Evolutionary conservation across 2,797 vertebrate species (phyloP), one percentile per base, ranked within the genome.

Genomic region (Acridotheres tristis): DNA sequence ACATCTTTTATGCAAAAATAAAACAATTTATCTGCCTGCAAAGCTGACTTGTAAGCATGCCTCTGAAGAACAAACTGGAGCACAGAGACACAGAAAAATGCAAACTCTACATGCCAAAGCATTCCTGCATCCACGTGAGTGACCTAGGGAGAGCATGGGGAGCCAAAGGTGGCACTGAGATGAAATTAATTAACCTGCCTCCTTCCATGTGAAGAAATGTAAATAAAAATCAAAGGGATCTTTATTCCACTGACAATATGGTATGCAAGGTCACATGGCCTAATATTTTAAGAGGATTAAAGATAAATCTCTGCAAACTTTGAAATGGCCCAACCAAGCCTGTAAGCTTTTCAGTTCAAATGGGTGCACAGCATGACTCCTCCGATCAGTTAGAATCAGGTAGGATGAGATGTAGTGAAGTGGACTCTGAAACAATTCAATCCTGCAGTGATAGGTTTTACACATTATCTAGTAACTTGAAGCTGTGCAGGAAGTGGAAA

Each of bases 231-330:
- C 78, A 88, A 96, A 95, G 89, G 88, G 67, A 89, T 92, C 79
- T 97, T 97, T 96, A 92, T 95, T 74, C 94, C 82, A 36, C 88
- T 81, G 72, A 96, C 96, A 96, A 94, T 88, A 87, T 87, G 94
- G 91, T 90, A 96, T 97, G 94, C 95, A 96, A 96, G 96, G 95
- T 97, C 95, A 95, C 90, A 89, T 92, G 94, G 91, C 81, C 96
- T 96, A 95, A 96, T 97, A 97, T 95, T 96, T 96, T 97, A 98
- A 98, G 97, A 97, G 96, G 98, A 98, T 98, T 98, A 97, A 65
- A 32, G 18, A 62, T 96, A 96, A 97, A 93, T 96, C 96, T 93
- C 92, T 83, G 32, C 86, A 97, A 97, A 97, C 97, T 98, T 98
- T 97, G 97, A 98, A 97, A 97, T 34, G 91, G 93, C 85, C 96